Evolutionary conservation across 2,888 invertebrate species (phyloP), one percentile per base, ranked within the genome.

Genomic region (Mactromeris polynyma): DNA sequence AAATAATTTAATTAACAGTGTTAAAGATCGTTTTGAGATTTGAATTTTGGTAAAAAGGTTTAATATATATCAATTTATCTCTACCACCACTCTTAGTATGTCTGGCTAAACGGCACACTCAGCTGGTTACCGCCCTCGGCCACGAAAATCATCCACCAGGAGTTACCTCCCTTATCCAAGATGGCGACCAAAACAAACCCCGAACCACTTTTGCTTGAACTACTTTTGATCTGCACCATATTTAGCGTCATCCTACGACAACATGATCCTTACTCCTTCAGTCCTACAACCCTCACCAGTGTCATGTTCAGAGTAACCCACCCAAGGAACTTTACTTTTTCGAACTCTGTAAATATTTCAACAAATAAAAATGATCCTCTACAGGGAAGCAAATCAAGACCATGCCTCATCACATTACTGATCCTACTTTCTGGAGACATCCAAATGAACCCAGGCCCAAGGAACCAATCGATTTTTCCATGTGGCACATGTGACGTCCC

Each of bases 401-500:
- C 78, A 11, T 79, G 79, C 42, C 9, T 79, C 6, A n/a, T 26
- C 4, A 11, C 42, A 6, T 17, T 42, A 17, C 14, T 79, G 26
- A 42, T 79, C 17, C 26, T 79, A 38, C 42, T 79, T 19, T 42
- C 42, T n/a, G 79, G 79, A 1, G 79, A 79, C 46, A 46, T 79
- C 46, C 79, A 79, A 79, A 21, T 79, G 40, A 79, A 79, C 42
- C 42, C 42, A 79, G 79, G 42, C 4, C 79, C 79, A 21, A 58
- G 85, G 81, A 87, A 89, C 36, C n/a, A 33, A 3, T 86, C 86
- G 0, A 54, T 84, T 7, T 89, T 84, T 46, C 89, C 87, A 6
- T 89, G 87, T 46, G 87, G 89, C 0, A 26, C 38, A 19, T 89
- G 89, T 78, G 83, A 89, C 1, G 21, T 64, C 0, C 87, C 89